Evolutionary conservation across 2,797 vertebrate genomes (phyloP).

Genomic region (Onychomys arenicola): DNA sequence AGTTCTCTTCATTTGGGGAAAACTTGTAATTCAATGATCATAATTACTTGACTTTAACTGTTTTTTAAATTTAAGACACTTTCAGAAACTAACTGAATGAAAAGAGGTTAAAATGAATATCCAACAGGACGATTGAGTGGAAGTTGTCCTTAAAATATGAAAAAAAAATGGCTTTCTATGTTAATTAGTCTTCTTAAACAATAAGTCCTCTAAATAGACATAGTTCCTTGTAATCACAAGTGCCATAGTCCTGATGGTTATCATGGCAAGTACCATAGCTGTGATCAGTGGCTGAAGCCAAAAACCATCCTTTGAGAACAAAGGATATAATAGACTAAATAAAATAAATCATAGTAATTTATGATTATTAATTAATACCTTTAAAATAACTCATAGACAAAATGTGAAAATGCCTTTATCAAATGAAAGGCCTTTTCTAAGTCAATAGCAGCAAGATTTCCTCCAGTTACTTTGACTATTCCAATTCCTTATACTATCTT

Average conservation of each 20-base stretch:
- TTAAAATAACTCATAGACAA: neutral
- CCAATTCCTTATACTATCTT: neutral
- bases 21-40: neutral
- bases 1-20: neutral
- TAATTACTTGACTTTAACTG: neutral
- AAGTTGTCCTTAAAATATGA: conserved; percentile 22
- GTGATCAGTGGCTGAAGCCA: neutral
- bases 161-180: neutral
- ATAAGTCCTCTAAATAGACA: neutral
- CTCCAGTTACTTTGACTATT: neutral
- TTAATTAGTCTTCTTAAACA: neutral
- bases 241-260: no score
- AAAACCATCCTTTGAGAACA: neutral
- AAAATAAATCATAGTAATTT: neutral
- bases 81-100: neutral
- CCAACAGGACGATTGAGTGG: neutral
- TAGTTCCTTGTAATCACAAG: neutral
- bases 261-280: neutral
- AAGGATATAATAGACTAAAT: neutral
- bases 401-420: neutral
- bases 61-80: conserved; percentile 5
- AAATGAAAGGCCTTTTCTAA: neutral
- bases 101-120: conserved; percentile 1
- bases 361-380: neutral
- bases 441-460: neutral